Conservation (phyloP, 2,888 invertebrate genomes). For the Thymelicus sylvestris region DNA sequence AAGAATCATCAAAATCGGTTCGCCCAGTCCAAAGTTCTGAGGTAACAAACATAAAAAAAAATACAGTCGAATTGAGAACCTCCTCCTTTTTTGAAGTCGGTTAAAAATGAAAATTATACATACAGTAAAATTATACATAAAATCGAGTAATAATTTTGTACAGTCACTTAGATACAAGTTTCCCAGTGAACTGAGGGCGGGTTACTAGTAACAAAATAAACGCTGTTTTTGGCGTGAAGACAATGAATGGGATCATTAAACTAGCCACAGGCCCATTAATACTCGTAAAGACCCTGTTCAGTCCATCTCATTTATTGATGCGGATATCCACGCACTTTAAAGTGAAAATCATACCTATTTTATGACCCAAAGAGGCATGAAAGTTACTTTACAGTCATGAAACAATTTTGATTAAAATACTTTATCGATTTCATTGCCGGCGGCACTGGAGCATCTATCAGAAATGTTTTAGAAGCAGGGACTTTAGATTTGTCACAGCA, state of each 20-base stretch:
- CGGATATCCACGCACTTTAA: neutral
- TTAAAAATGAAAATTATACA: too few relatives aligned
- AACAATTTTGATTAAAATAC: neutral
- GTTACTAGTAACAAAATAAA: neutral
- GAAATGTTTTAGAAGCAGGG: conserved; percentile 1
- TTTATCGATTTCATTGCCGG: neutral
- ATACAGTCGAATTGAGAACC: too few relatives aligned
- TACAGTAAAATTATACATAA: too few relatives aligned
- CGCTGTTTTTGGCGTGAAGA: neutral
- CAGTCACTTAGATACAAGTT: neutral
- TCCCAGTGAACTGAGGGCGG: neutral
- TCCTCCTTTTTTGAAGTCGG: too few relatives aligned
- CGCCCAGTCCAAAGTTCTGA: too few relatives aligned
- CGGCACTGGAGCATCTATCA: neutral
- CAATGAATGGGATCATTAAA: neutral
- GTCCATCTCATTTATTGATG: neutral
- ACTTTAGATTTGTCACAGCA: neutral
- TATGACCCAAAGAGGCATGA: neutral
- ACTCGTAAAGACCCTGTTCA: neutral
- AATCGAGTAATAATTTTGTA: too few relatives aligned
- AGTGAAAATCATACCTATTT: neutral
- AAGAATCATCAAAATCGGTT: too few relatives aligned
- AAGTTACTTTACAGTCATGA: neutral
- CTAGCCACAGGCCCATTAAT: neutral
- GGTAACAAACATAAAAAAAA: too few relatives aligned